phyloP scores from a whole-genome alignment of 2,888 invertebrate genomes.

The Ectemnius lituratus region DNA sequence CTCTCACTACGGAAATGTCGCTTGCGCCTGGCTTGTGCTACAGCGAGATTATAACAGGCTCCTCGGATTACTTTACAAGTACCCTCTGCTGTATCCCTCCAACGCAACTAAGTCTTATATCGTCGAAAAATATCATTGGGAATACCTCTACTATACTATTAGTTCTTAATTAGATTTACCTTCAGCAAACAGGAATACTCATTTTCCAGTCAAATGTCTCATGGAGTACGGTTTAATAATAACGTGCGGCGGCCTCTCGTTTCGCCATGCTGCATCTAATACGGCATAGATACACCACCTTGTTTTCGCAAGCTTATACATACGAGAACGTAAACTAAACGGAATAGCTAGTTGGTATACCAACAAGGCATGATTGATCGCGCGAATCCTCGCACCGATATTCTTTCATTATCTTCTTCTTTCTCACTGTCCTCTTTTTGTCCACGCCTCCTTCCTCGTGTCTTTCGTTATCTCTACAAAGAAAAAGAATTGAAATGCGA shows the following conservation, averaged over 20 bases:
- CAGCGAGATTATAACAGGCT: constrained; percentile 27
- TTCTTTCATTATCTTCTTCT: constrained; percentile 16
- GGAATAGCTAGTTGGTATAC: constrained; percentile 48
- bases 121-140: constrained; percentile 75
- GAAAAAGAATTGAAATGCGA: constrained; percentile 48
- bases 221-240: constrained; percentile 62
- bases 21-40: constrained; percentile 22
- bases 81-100: constrained; percentile 64
- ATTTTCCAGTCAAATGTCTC: constrained; percentile 70
- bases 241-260: constrained; percentile 54
- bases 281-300: constrained; percentile 29
- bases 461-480: constrained; percentile 35
- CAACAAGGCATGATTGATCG: constrained; percentile 56
- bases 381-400: constrained; percentile 33
- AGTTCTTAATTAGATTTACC: constrained; percentile 61
- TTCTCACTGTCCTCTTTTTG: constrained; percentile 23
- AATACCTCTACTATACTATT: constrained; percentile 73
- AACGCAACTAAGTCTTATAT: constrained; percentile 72
- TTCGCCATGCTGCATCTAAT: constrained; percentile 41
- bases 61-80: constrained; percentile 73
- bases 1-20: constrained; percentile 23
- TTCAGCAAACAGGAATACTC: constrained; percentile 73
- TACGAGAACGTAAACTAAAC: constrained; percentile 60
- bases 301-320: constrained; percentile 36
- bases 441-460: constrained; percentile 32